Percentiles rank a stretch among this genome's conserved stretches.
These are phyloP conservation scores for Coronaproctus castanopsis DNA, from an alignment of 2,888 invertebrate genomes.

Conservation along the genomic window DNA sequence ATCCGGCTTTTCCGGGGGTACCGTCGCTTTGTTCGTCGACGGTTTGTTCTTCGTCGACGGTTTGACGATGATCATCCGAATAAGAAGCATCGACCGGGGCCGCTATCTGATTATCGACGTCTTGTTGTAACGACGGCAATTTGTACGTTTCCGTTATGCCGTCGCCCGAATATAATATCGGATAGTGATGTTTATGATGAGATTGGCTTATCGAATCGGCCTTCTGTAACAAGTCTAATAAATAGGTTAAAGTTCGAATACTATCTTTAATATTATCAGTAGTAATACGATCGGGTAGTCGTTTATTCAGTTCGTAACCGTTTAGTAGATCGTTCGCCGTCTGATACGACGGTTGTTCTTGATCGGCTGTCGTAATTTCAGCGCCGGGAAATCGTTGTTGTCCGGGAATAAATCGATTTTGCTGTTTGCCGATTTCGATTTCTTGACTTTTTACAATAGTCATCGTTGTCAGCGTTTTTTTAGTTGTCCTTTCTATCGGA, in stretches of 20 bases:
- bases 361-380: neutral
- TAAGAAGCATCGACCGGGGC: constrained; percentile 5
- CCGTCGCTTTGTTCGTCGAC: constrained; percentile 19
- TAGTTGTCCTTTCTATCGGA: constrained; percentile 7
- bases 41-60: neutral
- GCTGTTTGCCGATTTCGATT: constrained; percentile 7
- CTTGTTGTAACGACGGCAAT: constrained; percentile 1
- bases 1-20: constrained; percentile 38
- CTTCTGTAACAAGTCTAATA: constrained; percentile 44
- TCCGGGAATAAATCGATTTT: neutral
- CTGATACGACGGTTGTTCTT: neutral
- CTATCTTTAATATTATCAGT: constrained; percentile 59
- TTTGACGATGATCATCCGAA: neutral
- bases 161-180: neutral
- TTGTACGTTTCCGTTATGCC: constrained; percentile 2
- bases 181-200: constrained; percentile 2
- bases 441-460: constrained; percentile 20
- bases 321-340: constrained; percentile 38
- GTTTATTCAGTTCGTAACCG: constrained; percentile 51
- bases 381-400: neutral
- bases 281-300: constrained; percentile 52
- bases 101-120: neutral
- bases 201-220: constrained; percentile 10
- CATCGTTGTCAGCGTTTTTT: constrained; percentile 12
- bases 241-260: constrained; percentile 52